Percentiles rank a stretch among this genome's conserved stretches.
These are phyloP conservation scores for Rhagologus leucostigma DNA, from an alignment of 2,113 vertebrate genomes.

Conservation along the genomic window DNA sequence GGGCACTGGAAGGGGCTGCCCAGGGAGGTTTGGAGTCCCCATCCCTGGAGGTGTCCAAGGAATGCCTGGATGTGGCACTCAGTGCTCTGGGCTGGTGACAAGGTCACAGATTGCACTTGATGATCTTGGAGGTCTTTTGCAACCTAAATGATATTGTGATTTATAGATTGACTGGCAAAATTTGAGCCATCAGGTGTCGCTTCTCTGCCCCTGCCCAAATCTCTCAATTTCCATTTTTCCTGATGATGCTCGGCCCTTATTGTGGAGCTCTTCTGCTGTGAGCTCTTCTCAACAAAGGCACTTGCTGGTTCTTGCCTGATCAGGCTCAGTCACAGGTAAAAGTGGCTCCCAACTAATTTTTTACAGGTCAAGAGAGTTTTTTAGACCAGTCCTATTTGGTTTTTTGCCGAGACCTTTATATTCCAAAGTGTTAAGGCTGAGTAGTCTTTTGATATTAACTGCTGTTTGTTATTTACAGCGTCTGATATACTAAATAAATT, in stretches of 20 bases:
- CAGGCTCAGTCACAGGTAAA: background rate
- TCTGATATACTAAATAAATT: background rate
- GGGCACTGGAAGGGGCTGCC: background rate
- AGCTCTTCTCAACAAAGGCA: background rate
- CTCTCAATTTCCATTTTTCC: background rate
- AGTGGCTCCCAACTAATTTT: background rate
- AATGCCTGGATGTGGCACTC: accelerated
- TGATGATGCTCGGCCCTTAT: background rate
- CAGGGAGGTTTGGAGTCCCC: background rate
- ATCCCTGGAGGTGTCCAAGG: background rate
- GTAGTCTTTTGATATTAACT: background rate
- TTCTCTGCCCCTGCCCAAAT: background rate
- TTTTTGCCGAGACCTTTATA: background rate
- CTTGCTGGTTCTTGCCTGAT: background rate
- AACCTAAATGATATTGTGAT: background rate
- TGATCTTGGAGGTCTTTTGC: background rate
- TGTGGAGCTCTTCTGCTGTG: background rate
- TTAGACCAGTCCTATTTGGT: background rate
- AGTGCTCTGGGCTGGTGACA: background rate
- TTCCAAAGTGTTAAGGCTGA: background rate
- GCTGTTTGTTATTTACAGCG: background rate
- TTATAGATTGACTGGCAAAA: background rate
- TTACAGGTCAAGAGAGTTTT: background rate
- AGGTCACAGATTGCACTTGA: background rate
- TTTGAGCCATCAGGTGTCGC: accelerated